These are phyloP conservation scores for Sturnus vulgaris DNA, from an alignment of 2,113 vertebrate genomes.

Conservation along the genomic window DNA sequence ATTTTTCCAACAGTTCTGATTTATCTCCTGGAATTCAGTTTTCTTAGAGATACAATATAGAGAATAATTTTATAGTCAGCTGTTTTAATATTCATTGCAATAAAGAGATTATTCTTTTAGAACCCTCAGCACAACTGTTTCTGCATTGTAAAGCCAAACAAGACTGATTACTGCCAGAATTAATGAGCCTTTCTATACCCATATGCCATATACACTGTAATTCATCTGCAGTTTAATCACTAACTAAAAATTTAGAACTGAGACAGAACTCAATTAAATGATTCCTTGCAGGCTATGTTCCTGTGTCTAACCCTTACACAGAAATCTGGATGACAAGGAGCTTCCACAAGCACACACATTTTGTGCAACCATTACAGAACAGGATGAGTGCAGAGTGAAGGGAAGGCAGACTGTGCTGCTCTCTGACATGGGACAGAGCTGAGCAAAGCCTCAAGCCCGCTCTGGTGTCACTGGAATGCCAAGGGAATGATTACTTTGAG, in stretches of 20 bases:
- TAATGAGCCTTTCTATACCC: constrained; percentile 12
- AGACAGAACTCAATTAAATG: background rate
- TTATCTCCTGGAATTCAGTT: constrained; percentile 32
- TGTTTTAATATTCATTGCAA: constrained; percentile 25
- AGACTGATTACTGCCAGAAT: constrained; percentile 22
- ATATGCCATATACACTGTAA: background rate
- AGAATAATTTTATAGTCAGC: constrained; percentile 23
- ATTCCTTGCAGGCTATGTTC: background rate
- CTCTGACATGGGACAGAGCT: background rate
- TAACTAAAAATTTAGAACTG: background rate
- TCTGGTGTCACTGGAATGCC: background rate
- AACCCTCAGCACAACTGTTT: constrained; percentile 8
- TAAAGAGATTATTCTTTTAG: constrained; percentile 26
- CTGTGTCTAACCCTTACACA: background rate
- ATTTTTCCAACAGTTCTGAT: constrained; percentile 44
- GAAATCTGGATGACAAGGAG: background rate
- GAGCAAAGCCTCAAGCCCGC: background rate
- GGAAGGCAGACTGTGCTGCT: background rate
- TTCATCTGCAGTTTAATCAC: constrained; percentile 5
- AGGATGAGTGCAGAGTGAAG: background rate
- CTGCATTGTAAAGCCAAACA: background rate
- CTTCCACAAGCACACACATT: background rate
- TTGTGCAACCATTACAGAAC: background rate
- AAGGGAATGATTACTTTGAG: background rate
- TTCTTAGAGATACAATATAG: background rate